Conservation (phyloP, 2,797 vertebrate species). For the Argentina silus region DNA sequence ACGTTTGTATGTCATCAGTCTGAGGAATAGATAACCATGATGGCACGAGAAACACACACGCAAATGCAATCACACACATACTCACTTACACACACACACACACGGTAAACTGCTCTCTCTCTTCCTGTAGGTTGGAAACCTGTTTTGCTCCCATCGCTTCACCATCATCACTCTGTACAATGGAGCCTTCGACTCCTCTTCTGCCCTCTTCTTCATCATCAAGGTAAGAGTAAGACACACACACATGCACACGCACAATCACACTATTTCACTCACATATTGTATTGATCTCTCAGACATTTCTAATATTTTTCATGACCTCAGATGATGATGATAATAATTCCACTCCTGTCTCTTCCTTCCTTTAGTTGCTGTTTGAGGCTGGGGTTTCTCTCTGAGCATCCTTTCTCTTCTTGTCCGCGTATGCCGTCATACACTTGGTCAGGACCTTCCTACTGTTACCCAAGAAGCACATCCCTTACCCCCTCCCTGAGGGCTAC, state of each 20-base stretch:
- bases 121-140: constrained; percentile 85
- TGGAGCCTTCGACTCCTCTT: constrained; percentile 93
- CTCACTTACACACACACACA: neutral
- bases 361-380: constrained; percentile 82
- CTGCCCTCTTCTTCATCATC: constrained; percentile 86
- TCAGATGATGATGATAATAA: neutral
- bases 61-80: neutral
- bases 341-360: neutral
- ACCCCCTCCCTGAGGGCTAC: constrained; percentile 83
- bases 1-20: no score
- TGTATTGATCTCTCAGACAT: no score
- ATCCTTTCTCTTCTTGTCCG: constrained; percentile 85
- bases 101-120: neutral
- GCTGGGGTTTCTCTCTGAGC: constrained; percentile 72
- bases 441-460: constrained; percentile 88
- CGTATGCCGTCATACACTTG: constrained; percentile 82
- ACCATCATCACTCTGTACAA: constrained; percentile 94
- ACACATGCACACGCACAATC: neutral
- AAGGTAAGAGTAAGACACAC: constrained; percentile 83
- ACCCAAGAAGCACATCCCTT: constrained; percentile 83
- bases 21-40: no score
- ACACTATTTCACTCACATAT: no score
- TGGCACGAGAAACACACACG: no score
- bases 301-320: neutral
- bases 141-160: constrained; percentile 88